Conservation (phyloP, 2,888 invertebrate genomes). For the Parapristionchus giblindavisi region DNA sequence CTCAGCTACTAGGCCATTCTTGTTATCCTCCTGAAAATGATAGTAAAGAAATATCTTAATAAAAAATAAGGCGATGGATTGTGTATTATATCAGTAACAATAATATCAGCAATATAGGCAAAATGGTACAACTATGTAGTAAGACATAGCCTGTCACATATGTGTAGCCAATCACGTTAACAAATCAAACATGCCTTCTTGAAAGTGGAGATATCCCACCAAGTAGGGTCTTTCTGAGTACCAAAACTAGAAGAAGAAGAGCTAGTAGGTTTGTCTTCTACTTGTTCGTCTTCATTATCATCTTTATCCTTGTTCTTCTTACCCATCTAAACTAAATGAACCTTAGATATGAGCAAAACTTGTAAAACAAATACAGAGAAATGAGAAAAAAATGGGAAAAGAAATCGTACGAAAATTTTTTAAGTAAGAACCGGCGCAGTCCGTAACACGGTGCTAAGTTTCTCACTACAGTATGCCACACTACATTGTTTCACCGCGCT, state of each 20-base stretch:
- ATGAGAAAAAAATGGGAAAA: no score
- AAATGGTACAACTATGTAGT: not conserved
- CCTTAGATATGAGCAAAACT: no score
- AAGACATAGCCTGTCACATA: not conserved
- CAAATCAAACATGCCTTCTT: no score
- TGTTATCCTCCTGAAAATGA: conserved; percentile 78
- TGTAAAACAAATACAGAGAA: no score
- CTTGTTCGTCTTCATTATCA: conserved; percentile 8
- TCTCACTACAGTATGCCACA: no score
- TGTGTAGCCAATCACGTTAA: conserved; percentile 1
- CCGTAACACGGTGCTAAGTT: no score
- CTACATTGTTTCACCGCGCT: no score
- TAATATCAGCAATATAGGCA: not conserved
- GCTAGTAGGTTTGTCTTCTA: conserved; percentile 25
- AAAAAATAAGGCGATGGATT: not conserved
- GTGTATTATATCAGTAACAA: no score
- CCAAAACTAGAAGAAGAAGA: conserved; percentile 45
- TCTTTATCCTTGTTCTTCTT: conserved; percentile 18
- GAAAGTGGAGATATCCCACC: conserved; percentile 76
- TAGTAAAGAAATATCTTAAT: not conserved
- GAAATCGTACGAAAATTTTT: no score
- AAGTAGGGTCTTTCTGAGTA: conserved; percentile 67
- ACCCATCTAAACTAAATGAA: conserved; percentile 9
- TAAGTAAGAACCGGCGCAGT: no score
- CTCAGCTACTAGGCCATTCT: conserved; percentile 86